A percentile compares a stretch with the other conserved stretches of the same genome.
phyloP scores from a whole-genome alignment of 1,140 invertebrate species.

The Listronotus oregonensis region DNA sequence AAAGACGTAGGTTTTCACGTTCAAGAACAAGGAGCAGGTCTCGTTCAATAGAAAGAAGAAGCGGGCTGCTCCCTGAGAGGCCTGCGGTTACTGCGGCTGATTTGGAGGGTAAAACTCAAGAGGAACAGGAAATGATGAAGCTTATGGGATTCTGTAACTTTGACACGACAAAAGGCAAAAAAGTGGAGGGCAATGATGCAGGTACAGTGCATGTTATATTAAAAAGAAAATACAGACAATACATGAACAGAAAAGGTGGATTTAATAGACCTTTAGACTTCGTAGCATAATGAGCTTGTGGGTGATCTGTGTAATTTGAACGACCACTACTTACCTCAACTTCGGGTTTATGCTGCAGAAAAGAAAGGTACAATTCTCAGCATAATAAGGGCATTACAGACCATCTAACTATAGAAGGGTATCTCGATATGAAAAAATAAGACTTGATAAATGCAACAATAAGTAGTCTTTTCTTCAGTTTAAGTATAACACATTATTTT shows the following conservation, averaged over 20 bases:
- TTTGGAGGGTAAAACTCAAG: constrained; percentile 80
- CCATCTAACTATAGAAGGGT: too few relatives aligned
- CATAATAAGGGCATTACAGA: too few relatives aligned
- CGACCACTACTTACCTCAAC: constrained; percentile 43
- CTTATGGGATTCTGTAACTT: constrained; percentile 96
- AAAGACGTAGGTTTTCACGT: constrained; percentile 58
- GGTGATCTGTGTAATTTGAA: constrained; percentile 36
- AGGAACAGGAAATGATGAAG: constrained; percentile 96
- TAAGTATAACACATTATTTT: too few relatives aligned
- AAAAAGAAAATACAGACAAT: constrained; percentile 97
- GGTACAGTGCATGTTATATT: constrained; percentile 93
- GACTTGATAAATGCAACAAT: too few relatives aligned
- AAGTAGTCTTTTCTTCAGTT: too few relatives aligned
- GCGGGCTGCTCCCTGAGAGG: constrained; percentile 57
- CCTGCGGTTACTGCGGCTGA: constrained; percentile 72
- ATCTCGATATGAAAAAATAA: too few relatives aligned
- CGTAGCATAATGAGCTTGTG: constrained; percentile 68
- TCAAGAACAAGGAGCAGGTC: constrained; percentile 62
- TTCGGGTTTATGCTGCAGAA: constrained; percentile 32
- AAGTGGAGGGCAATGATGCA: constrained; percentile 91
- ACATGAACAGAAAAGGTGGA: constrained; percentile 99
- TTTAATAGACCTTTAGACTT: constrained; percentile 98
- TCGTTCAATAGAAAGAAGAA: constrained; percentile 56
- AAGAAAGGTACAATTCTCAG: not conserved
- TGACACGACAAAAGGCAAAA: constrained; percentile 93